Conservation (phyloP, 2,888 invertebrate genomes). For the Carcina quercana region DNA sequence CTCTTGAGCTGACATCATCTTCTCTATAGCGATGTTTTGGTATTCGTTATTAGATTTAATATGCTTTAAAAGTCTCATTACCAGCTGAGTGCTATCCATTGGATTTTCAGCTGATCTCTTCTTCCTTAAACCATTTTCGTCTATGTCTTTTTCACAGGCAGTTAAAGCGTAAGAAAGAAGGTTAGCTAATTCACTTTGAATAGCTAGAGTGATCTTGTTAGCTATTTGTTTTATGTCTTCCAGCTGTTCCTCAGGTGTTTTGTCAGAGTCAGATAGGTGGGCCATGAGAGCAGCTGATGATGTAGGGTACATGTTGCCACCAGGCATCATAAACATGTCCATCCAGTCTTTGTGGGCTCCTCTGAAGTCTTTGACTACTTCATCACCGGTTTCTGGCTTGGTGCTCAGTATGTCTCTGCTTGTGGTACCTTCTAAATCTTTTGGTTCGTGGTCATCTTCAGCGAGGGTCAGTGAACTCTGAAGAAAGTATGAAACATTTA, state of each 20-base stretch:
- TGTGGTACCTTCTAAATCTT: constrained; percentile 18
- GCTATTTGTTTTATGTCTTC: constrained; percentile 54
- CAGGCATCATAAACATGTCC: constrained; percentile 35
- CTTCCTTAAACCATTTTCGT: constrained; percentile 34
- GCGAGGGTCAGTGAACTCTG: constrained; percentile 40
- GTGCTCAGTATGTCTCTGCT: constrained; percentile 20
- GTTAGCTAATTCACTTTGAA: constrained; percentile 52
- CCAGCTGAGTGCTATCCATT: constrained; percentile 49
- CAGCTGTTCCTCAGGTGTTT: constrained; percentile 52
- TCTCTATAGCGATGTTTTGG: constrained; percentile 65
- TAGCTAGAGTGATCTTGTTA: constrained; percentile 39
- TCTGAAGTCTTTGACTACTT: constrained; percentile 26
- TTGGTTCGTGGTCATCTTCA: constrained; percentile 17
- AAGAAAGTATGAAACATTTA: constrained; percentile 18
- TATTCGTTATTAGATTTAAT: constrained; percentile 61
- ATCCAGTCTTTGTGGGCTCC: constrained; percentile 37
- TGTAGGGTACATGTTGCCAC: constrained; percentile 29
- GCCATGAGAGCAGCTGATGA: constrained; percentile 49
- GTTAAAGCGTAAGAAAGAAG: constrained; percentile 42
- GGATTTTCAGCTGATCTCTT: constrained; percentile 52
- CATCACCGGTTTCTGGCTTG: constrained; percentile 24
- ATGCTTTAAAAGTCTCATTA: constrained; percentile 53
- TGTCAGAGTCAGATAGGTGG: constrained; percentile 40
- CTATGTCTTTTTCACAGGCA: constrained; percentile 25
- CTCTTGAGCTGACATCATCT: constrained; percentile 67